Evolutionary conservation across 2,888 invertebrate genomes (phyloP).

Genomic region (Clanis bilineata): DNA sequence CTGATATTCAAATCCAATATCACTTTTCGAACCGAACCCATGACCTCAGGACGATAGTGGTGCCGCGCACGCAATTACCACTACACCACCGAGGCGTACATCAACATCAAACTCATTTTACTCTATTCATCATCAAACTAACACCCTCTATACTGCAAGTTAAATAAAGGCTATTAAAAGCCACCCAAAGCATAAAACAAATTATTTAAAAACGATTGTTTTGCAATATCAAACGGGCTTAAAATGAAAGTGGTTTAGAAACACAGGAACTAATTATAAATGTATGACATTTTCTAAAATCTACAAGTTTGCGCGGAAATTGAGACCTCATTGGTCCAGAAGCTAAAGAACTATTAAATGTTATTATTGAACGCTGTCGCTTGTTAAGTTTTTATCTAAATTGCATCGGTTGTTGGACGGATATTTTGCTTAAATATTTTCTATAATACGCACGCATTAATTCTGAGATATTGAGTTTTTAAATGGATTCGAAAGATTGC

Average conservation of each 20-base stretch:
- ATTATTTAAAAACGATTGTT: background rate
- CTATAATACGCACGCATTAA: background rate
- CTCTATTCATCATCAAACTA: too few relatives aligned
- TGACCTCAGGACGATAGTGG: too few relatives aligned
- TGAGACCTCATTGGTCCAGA: background rate
- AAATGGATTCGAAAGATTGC: background rate
- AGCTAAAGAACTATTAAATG: background rate
- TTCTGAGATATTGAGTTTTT: background rate
- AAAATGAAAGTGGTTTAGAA: conserved; percentile 21
- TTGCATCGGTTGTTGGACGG: background rate
- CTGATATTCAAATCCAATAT: too few relatives aligned
- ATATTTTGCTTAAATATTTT: background rate
- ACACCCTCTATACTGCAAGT: too few relatives aligned
- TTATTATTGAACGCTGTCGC: background rate
- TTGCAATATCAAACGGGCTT: background rate
- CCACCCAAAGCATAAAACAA: background rate
- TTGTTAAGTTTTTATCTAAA: background rate
- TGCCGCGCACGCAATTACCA: too few relatives aligned
- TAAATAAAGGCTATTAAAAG: too few relatives aligned
- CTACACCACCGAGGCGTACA: too few relatives aligned
- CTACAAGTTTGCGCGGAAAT: conserved; percentile 1
- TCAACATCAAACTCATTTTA: too few relatives aligned
- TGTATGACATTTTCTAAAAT: conserved; percentile 9
- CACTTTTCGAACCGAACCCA: too few relatives aligned
- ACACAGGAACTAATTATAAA: conserved; percentile 12